Evolutionary conservation across 2,888 invertebrate species (phyloP).

Genomic region (Muschampia plurimacula): DNA sequence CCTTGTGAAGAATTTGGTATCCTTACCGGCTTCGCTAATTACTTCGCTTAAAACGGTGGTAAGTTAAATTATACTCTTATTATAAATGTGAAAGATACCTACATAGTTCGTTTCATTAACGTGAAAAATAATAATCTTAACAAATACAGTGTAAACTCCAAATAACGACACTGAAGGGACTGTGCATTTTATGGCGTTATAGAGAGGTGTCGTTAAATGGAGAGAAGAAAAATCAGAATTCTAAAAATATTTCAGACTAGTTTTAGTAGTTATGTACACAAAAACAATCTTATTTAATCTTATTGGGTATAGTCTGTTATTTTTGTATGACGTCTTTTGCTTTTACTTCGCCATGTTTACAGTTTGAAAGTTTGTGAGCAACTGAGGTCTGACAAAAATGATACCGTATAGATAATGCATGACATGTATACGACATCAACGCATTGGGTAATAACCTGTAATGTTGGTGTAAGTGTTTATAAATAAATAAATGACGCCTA

Average conservation of each 20-base stretch:
- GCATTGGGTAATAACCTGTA: constrained; percentile 12
- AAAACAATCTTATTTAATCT: constrained; percentile 12
- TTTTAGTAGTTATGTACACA: constrained; percentile 12
- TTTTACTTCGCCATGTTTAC: constrained; percentile 9
- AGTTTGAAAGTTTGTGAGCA: constrained; percentile 8
- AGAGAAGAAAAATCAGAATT: constrained; percentile 7
- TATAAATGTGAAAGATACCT: constrained; percentile 13
- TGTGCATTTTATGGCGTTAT: constrained; percentile 12
- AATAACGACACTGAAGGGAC: constrained; percentile 12
- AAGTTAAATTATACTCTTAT: constrained; percentile 12
- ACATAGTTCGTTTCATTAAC: constrained; percentile 5
- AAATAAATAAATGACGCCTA: constrained; percentile 12
- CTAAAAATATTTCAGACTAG: constrained; percentile 12
- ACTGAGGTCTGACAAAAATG: constrained; percentile 8
- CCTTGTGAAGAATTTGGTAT: constrained; percentile 12
- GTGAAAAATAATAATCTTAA: constrained; percentile 12
- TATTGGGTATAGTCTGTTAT: constrained; percentile 12
- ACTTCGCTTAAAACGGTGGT: constrained; percentile 12
- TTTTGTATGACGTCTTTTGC: constrained; percentile 12
- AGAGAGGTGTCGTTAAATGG: constrained; percentile 7
- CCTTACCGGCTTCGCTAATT: constrained; percentile 12
- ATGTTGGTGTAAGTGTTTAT: constrained; percentile 12
- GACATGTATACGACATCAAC: constrained; percentile 12
- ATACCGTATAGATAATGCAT: constrained; percentile 11
- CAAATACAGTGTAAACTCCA: constrained; percentile 12